Percentiles rank a stretch among this genome's conserved stretches.
These are phyloP conservation scores for Torymus texanus DNA, from an alignment of 2,888 invertebrate genomes.

Conservation along the genomic window DNA sequence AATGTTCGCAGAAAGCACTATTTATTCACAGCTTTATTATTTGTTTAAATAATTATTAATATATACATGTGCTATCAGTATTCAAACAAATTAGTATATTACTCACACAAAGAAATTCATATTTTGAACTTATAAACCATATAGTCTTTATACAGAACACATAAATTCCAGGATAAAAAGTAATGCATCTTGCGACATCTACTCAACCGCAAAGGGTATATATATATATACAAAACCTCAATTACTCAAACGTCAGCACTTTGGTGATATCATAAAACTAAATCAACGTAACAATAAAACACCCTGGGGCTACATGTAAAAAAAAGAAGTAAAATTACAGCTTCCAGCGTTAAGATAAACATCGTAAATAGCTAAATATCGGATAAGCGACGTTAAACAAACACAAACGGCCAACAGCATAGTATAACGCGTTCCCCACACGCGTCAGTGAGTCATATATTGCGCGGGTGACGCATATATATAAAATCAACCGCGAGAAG, in stretches of 20 bases:
- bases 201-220: conserved; percentile 1
- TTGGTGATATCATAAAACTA: neutral
- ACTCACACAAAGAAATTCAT: too few species aligned
- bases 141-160: too few species aligned
- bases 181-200: neutral
- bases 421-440: neutral
- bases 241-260: conserved; percentile 40
- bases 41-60: too few species aligned
- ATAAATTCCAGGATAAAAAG: too few species aligned
- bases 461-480: conserved; percentile 22
- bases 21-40: too few species aligned
- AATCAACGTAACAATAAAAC: conserved; percentile 23
- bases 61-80: too few species aligned
- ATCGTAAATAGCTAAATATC: conserved; percentile 27
- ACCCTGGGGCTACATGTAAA: neutral
- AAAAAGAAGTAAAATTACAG: conserved; percentile 35
- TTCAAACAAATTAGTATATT: too few species aligned
- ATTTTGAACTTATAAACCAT: too few species aligned
- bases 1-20: too few species aligned
- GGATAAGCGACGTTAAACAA: conserved; percentile 21
- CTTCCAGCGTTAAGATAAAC: conserved; percentile 10
- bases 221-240: conserved; percentile 34
- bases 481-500: conserved; percentile 10
- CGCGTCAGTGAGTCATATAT: conserved; percentile 8
- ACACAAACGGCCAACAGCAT: neutral